Evolutionary conservation across 2,888 invertebrate species (phyloP).

Genomic region (Chrysotoxum bicinctum): DNA sequence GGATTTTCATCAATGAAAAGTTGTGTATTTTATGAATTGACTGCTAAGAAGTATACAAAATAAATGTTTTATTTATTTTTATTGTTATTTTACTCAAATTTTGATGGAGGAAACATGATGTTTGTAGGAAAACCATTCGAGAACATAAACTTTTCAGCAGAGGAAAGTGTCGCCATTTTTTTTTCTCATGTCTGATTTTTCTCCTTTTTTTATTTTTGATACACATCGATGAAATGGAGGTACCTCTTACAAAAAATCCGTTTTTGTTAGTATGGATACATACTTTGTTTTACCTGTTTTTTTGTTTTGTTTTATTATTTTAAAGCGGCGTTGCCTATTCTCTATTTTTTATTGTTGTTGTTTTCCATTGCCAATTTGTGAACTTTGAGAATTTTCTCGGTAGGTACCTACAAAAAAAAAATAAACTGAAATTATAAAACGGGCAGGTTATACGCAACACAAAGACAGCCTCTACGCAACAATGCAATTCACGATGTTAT

Average conservation of each 20-base stretch:
- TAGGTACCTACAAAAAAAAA: background rate
- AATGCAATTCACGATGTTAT: background rate
- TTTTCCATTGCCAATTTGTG: conserved; percentile 42
- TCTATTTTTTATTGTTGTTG: conserved; percentile 20
- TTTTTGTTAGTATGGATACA: conserved; percentile 46
- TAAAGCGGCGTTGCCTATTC: conserved; percentile 64
- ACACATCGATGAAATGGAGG: conserved; percentile 21
- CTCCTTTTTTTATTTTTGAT: conserved; percentile 25
- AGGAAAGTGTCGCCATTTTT: conserved; percentile 69
- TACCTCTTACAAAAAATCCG: conserved; percentile 25
- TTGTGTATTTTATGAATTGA: conserved; percentile 13
- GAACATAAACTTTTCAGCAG: conserved; percentile 13
- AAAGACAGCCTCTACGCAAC: background rate
- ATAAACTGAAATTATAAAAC: background rate
- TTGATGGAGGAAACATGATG: background rate
- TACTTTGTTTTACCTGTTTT: conserved; percentile 68
- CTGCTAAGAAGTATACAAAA: background rate
- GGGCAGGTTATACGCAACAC: background rate
- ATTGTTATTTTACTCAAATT: background rate
- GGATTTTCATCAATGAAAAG: conserved; percentile 59
- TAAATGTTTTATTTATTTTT: conserved; percentile 2
- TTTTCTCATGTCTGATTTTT: conserved; percentile 50
- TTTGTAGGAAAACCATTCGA: background rate
- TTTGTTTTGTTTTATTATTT: conserved; percentile 18
- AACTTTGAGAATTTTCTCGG: conserved; percentile 17